These are phyloP conservation scores for Deilephila porcellus DNA, from an alignment of 2,888 invertebrate genomes.

Conservation along the genomic window DNA sequence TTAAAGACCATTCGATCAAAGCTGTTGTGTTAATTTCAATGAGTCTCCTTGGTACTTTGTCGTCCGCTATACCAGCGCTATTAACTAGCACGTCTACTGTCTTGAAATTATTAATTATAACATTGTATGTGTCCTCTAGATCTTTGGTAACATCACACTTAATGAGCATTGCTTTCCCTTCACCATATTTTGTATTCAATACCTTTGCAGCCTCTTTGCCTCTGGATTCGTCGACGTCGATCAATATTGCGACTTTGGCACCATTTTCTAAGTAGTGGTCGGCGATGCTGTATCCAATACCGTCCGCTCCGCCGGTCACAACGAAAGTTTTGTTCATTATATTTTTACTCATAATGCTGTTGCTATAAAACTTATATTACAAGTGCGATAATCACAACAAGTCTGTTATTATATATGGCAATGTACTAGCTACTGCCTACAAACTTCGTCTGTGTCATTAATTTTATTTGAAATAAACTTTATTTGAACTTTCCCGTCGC, in stretches of 20 bases:
- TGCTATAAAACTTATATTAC: neutral
- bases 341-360: slow-evolving; percentile 31
- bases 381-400: neutral
- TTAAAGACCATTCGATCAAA: slow-evolving; percentile 58
- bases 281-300: slow-evolving; percentile 77
- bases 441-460: no score
- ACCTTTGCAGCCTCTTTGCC: slow-evolving; percentile 60
- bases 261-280: slow-evolving; percentile 72
- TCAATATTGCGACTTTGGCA: slow-evolving; percentile 46
- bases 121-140: slow-evolving; percentile 61
- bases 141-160: slow-evolving; percentile 76
- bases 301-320: slow-evolving; percentile 81
- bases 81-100: slow-evolving; percentile 65
- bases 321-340: slow-evolving; percentile 54
- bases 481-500: no score
- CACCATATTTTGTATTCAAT: slow-evolving; percentile 70
- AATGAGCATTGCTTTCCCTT: slow-evolving; percentile 68
- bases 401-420: neutral
- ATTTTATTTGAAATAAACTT: no score
- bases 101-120: slow-evolving; percentile 48
- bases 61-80: slow-evolving; percentile 60
- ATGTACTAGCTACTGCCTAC: no score
- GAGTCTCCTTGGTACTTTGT: slow-evolving; percentile 35
- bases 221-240: slow-evolving; percentile 47
- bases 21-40: slow-evolving; percentile 53